Percentiles rank a stretch among this genome's conserved stretches.
Evolutionary conservation across 2,888 invertebrate species (phyloP).

Genomic region (Neoitamus cyanurus): DNA sequence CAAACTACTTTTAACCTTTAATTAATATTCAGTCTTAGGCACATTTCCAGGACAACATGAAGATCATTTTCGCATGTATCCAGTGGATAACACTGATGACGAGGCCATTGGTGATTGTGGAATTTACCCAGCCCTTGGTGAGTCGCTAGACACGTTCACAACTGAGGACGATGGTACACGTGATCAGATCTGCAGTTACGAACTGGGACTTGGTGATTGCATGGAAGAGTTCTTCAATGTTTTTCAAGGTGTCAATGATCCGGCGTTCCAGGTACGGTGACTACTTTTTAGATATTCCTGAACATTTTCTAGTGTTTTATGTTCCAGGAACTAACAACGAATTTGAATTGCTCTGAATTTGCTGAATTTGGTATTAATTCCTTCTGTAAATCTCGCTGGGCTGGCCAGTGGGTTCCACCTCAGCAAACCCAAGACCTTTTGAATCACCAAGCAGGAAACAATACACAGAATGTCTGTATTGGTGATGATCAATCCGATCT

Average conservation of each 20-base stretch:
- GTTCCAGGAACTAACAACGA: slow-evolving; percentile 64
- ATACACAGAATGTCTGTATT: slow-evolving; percentile 50
- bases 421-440: slow-evolving; percentile 56
- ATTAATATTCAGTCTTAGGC: slow-evolving; percentile 50
- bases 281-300: not conserved
- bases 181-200: slow-evolving; percentile 60
- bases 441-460: slow-evolving; percentile 15
- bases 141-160: slow-evolving; percentile 61
- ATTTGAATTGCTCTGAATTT: slow-evolving; percentile 64
- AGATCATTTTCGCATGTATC: slow-evolving; percentile 58
- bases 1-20: not conserved
- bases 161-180: slow-evolving; percentile 61
- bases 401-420: slow-evolving; percentile 61
- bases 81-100: slow-evolving; percentile 56
- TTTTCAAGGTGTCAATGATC: slow-evolving; percentile 60
- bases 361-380: slow-evolving; percentile 66
- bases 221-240: slow-evolving; percentile 66
- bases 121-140: slow-evolving; percentile 61
- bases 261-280: slow-evolving; percentile 62
- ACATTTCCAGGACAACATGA: slow-evolving; percentile 56
- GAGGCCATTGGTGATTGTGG: slow-evolving; percentile 57
- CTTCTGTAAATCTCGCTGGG: slow-evolving; percentile 65
- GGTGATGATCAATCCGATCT: slow-evolving; percentile 58
- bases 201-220: slow-evolving; percentile 62
- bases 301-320: not conserved